phyloP scores from a whole-genome alignment of 2,888 invertebrate genomes.

The Amiota communis region DNA sequence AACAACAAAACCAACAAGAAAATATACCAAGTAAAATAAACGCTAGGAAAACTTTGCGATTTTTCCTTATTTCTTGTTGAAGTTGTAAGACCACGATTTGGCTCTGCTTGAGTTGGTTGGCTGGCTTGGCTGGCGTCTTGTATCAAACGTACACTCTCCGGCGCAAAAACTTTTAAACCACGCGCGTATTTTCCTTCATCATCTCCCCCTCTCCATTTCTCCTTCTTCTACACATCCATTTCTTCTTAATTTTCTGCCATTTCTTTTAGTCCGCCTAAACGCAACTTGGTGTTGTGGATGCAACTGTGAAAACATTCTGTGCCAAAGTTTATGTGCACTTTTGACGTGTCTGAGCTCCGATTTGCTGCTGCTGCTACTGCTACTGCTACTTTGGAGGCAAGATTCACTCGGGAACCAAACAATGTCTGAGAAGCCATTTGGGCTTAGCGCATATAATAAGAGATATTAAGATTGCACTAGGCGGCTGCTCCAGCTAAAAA shows the following conservation, averaged over 20 bases:
- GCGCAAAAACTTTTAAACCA: neutral
- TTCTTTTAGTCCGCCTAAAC: neutral
- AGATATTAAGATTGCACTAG: too few species aligned
- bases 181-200: slow-evolving; percentile 8
- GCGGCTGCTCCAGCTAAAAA: too few species aligned
- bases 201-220: neutral
- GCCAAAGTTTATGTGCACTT: slow-evolving; percentile 11
- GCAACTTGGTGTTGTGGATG: neutral
- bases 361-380: neutral
- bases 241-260: slow-evolving; percentile 10
- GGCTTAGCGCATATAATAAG: too few species aligned
- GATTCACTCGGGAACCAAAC: too few species aligned
- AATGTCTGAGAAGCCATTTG: too few species aligned
- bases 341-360: slow-evolving; percentile 15
- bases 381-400: too few species aligned
- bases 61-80: too few species aligned
- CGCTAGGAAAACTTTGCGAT: neutral
- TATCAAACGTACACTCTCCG: too few species aligned
- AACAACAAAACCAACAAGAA: slow-evolving; percentile 27
- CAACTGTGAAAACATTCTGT: slow-evolving; percentile 6
- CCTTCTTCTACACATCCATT: neutral
- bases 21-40: slow-evolving; percentile 27
- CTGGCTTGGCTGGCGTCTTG: too few species aligned
- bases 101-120: too few species aligned
- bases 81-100: too few species aligned